phyloP scores from a whole-genome alignment of 2,113 vertebrate species.

The Picathartes gymnocephalus region DNA sequence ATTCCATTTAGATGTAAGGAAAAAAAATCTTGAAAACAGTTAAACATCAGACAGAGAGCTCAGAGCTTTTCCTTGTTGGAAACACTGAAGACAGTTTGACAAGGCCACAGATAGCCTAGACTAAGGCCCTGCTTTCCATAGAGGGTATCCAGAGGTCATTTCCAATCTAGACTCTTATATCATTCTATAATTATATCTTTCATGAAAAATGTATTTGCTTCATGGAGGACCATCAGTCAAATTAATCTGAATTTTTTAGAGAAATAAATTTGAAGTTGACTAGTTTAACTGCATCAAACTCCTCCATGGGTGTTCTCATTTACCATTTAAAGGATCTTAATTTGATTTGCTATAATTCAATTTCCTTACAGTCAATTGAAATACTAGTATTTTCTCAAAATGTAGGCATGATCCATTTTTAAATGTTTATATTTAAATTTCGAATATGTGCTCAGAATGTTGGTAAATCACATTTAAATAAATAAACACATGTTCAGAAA shows the following conservation, averaged over 20 bases:
- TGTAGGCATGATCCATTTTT: neutral
- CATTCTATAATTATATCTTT: neutral
- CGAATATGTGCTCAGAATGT: neutral
- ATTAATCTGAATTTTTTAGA: neutral
- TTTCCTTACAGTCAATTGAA: neutral
- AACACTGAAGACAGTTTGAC: neutral
- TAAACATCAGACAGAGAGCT: neutral
- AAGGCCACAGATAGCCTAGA: neutral
- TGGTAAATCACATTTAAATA: neutral
- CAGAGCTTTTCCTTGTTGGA: neutral
- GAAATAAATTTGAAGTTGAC: neutral
- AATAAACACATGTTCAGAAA: neutral
- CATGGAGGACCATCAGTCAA: neutral
- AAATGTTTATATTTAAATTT: neutral
- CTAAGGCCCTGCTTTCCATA: neutral
- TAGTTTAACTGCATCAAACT: neutral
- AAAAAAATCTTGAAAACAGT: neutral
- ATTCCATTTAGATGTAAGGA: neutral
- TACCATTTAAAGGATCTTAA: neutral
- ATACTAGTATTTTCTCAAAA: neutral
- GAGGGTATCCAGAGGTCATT: neutral
- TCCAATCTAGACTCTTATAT: neutral
- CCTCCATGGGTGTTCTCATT: neutral
- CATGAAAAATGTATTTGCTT: neutral
- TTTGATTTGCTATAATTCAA: neutral